A percentile compares a stretch with the other conserved stretches of the same genome.
These are phyloP conservation scores for Chondrilla cf. caribensis DNA, from an alignment of 37 sponge, comb jelly and placozoan genomes.

Conservation along the genomic window DNA sequence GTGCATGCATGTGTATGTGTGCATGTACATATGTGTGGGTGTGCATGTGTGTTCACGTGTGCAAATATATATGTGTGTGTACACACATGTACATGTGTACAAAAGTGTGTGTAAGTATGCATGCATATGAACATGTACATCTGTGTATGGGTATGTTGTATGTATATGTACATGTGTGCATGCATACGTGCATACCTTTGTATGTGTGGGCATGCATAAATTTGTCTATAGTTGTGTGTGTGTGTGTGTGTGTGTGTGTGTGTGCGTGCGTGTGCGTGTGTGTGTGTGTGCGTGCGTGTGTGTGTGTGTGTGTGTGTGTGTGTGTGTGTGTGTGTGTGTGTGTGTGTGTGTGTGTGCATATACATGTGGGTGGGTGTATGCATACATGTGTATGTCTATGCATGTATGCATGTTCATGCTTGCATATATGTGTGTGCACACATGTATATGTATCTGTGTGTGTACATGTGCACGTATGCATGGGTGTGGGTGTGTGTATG, in stretches of 20 bases:
- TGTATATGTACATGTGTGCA: neutral
- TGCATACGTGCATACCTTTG: too few relatives aligned
- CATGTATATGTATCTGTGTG: neutral
- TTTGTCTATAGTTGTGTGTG: neutral
- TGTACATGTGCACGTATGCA: neutral
- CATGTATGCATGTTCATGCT: too few relatives aligned
- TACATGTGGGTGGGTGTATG: neutral
- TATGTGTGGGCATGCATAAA: neutral
- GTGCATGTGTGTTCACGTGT: neutral
- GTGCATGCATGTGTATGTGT: neutral
- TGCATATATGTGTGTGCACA: neutral
- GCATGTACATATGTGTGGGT: neutral
- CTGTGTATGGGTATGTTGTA: neutral
- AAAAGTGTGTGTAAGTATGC: neutral
- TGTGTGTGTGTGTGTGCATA: neutral
- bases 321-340: constrained; percentile 13
- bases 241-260: neutral
- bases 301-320: constrained; percentile 1
- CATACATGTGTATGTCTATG: neutral
- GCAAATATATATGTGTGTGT: neutral
- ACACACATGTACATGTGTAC: neutral
- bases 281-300: neutral
- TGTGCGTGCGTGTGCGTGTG: neutral
- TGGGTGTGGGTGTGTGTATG: constrained; percentile 16
- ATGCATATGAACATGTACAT: neutral